These are phyloP conservation scores for Myiothlypis chrysogaster DNA, from an alignment of 2,797 vertebrate species.

Conservation along the genomic window DNA sequence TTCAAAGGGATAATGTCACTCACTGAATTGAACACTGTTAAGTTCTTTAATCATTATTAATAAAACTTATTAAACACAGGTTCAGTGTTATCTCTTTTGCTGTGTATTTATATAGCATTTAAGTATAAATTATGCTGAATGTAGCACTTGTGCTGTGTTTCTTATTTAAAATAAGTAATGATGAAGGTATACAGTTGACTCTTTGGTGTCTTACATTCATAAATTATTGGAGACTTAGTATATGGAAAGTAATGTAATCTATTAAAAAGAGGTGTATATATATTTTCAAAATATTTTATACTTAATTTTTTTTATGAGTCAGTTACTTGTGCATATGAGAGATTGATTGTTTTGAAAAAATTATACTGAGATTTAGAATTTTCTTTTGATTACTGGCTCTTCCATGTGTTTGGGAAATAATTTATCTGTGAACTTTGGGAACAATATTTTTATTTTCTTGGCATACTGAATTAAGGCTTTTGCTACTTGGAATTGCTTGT, in stretches of 20 bases:
- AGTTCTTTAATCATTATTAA: neutral
- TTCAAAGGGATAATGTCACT: slow-evolving; percentile 31
- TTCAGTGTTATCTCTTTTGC: neutral
- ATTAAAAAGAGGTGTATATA: neutral
- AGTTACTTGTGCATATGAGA: neutral
- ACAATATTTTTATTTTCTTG: neutral
- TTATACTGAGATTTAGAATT: neutral
- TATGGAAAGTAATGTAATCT: neutral
- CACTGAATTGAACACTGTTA: neutral
- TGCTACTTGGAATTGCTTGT: neutral
- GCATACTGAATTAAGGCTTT: neutral
- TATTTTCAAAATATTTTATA: neutral
- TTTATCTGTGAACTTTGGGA: neutral
- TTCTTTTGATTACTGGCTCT: neutral
- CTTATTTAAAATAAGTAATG: neutral
- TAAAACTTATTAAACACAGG: slow-evolving; percentile 14
- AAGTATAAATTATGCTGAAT: neutral
- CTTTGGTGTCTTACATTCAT: neutral
- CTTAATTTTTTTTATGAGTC: neutral
- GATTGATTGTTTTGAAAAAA: neutral
- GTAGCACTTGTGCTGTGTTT: neutral
- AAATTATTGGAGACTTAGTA: neutral
- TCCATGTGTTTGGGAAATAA: neutral
- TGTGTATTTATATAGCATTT: neutral
- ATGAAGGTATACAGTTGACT: neutral